These are phyloP conservation scores for Eulithis testata DNA, from an alignment of 2,888 invertebrate genomes.

Conservation along the genomic window DNA sequence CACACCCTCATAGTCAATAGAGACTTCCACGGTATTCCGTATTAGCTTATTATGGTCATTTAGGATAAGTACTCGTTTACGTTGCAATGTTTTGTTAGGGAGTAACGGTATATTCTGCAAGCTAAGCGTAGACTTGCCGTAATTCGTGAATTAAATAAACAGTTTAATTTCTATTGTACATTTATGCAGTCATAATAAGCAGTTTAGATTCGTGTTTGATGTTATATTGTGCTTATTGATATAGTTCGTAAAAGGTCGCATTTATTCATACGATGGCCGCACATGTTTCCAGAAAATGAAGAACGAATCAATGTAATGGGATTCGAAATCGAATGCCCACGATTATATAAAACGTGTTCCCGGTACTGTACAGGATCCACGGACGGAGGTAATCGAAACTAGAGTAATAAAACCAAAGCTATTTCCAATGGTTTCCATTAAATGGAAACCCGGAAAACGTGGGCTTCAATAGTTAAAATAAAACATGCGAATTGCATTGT, in stretches of 20 bases:
- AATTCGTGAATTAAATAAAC: slow-evolving; percentile 50
- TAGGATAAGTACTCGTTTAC: slow-evolving; percentile 65
- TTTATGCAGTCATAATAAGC: slow-evolving; percentile 11
- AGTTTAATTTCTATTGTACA: slow-evolving; percentile 24
- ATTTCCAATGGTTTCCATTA: slow-evolving; percentile 54
- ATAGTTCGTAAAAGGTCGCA: background rate
- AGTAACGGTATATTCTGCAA: slow-evolving; percentile 53
- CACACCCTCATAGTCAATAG: slow-evolving; percentile 47
- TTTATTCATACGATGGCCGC: slow-evolving; percentile 20
- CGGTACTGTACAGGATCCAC: slow-evolving; percentile 51
- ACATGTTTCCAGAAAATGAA: slow-evolving; percentile 40
- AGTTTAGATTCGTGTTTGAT: slow-evolving; percentile 26
- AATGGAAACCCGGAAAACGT: slow-evolving; percentile 56
- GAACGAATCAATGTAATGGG: slow-evolving; percentile 41
- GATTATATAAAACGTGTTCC: slow-evolving; percentile 54
- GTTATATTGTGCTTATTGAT: slow-evolving; percentile 8
- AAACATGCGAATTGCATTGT: slow-evolving; percentile 49
- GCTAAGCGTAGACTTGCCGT: slow-evolving; percentile 48
- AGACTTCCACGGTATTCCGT: slow-evolving; percentile 48
- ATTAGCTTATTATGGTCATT: slow-evolving; percentile 57
- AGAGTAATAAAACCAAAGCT: slow-evolving; percentile 60
- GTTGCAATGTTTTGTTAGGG: slow-evolving; percentile 58
- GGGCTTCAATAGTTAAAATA: slow-evolving; percentile 50
- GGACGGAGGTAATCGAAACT: slow-evolving; percentile 54
- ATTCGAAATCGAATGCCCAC: slow-evolving; percentile 46